Evolutionary conservation across 2,888 invertebrate genomes (phyloP).

Genomic region (Sepioteuthis lessoniana): DNA sequence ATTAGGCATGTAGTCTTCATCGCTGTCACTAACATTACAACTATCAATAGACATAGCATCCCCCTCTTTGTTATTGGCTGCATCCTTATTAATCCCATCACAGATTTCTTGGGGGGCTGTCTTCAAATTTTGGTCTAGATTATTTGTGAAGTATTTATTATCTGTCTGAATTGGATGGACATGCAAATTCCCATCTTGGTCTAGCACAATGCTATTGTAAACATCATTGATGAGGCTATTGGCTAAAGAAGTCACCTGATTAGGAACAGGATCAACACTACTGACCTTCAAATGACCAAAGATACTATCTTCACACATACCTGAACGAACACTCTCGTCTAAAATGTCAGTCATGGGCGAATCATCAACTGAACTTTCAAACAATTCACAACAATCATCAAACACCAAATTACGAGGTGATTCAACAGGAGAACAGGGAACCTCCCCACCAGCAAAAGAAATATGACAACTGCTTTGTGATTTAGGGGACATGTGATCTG

Average conservation of each 20-base stretch:
- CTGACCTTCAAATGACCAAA: background rate
- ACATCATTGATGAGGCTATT: background rate
- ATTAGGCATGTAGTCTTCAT: background rate
- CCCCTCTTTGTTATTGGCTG: background rate
- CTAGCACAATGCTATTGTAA: background rate
- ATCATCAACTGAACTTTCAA: conserved; percentile 44
- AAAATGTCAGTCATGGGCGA: background rate
- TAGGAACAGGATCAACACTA: background rate
- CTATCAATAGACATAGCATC: background rate
- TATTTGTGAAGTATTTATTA: background rate
- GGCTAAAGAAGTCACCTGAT: background rate
- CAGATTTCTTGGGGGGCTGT: background rate
- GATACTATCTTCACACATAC: background rate
- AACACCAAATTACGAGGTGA: background rate
- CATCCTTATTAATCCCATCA: background rate
- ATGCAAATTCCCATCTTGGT: background rate
- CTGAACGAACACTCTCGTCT: background rate
- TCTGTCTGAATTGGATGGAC: background rate
- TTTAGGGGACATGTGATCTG: conserved; percentile 11
- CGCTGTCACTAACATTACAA: background rate
- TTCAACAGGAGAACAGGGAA: background rate
- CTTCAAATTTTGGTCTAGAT: background rate
- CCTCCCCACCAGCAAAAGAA: background rate
- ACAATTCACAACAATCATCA: background rate
- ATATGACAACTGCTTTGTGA: background rate